Evolutionary conservation across 1,140 invertebrate genomes (phyloP), one percentile per base, ranked within the genome.

Genomic region (Cyclargus thomasi): DNA sequence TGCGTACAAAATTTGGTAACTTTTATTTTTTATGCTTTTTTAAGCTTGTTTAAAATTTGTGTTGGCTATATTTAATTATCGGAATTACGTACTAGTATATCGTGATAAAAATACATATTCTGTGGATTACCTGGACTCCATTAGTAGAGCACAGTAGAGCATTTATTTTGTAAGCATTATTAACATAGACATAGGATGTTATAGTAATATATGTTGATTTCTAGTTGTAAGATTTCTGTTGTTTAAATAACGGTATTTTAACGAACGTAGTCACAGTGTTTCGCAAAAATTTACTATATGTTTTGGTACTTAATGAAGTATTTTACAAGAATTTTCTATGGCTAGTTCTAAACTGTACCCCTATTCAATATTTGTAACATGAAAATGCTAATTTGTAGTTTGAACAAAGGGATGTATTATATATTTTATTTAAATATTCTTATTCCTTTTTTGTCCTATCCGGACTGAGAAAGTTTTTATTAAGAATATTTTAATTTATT

Each of bases 141-240:
- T 18, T 18, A 63, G 74, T 71, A 79, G 70, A 78, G 77, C 79
- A 83, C 70, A 70, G 74, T 86, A 87, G 83, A 81, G 82, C 82
- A 85, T 87, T 90, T 88, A 86, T 83, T 81, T 69, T 80, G 65
- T 86, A 88, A 90, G 83, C 76, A 83, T 86, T 59, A 59, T 59
- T 83, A 87, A 85, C 79, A 73, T 83, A 82, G 78, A 64, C 36
- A 53, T 88, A 88, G 81, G 69, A 83, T 85, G 84, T 88, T 86
- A 90, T 86, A 87, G 83, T 90, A 90, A 90, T 90, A 88, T 88
- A 90, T 90, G 88, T 90, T 90, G 88, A 88, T 83, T 90, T 86
- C 80, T 88, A 81, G 74, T 75, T 79, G 53, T 87, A 87, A 86
- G 83, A 66, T 73, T 79, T 81, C 76, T 86, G 80, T 86, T 83